Conservation (phyloP, 1,140 invertebrate genomes). For the Drosophila hydei region DNA sequence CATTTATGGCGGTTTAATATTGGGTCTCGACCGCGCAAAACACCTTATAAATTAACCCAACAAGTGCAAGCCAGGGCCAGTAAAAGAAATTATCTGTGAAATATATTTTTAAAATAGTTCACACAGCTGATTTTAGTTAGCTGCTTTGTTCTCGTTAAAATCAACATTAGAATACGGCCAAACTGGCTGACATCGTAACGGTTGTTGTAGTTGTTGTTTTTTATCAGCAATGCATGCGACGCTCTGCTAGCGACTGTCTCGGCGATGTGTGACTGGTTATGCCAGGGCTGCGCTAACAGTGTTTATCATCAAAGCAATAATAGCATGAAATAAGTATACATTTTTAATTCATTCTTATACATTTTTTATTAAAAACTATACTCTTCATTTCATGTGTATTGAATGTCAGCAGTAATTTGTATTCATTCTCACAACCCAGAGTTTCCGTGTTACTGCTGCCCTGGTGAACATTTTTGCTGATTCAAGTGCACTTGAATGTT, state of each 20-base stretch:
- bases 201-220: background rate
- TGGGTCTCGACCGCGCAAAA: slow-evolving; percentile 14
- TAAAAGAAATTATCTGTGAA: background rate
- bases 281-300: slow-evolving; percentile 13
- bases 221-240: slow-evolving; percentile 19
- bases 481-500: slow-evolving; percentile 1
- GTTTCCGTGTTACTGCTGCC: slow-evolving; percentile 4
- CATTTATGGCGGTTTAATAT: slow-evolving; percentile 46
- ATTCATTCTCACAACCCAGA: background rate
- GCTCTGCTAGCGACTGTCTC: background rate
- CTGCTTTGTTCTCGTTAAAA: slow-evolving; percentile 11
- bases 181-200: background rate
- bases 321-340: too few species aligned
- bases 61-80: background rate
- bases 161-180: background rate
- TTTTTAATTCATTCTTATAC: background rate
- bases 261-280: background rate
- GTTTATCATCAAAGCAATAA: too few species aligned
- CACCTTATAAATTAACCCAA: background rate
- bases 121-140: slow-evolving; percentile 54
- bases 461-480: background rate
- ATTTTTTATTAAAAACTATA: background rate
- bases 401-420: too few species aligned
- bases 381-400: too few species aligned
- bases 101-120: background rate